These are phyloP conservation scores for Uropetala carovei DNA, from an alignment of 2,888 invertebrate species.

Conservation along the genomic window DNA sequence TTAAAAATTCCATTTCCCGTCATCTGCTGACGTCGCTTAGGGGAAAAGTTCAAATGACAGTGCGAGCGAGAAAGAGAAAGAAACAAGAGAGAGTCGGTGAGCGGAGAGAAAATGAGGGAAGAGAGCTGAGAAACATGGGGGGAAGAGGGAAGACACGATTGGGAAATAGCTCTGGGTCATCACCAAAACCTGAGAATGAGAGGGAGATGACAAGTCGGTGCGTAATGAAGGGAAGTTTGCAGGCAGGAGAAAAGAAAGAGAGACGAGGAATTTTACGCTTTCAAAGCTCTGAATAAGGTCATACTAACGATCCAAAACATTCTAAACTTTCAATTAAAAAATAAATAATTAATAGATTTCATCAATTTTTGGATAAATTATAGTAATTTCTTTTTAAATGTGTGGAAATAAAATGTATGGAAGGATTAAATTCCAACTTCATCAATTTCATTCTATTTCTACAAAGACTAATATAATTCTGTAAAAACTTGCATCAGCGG, in stretches of 20 bases:
- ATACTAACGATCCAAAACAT: too few species aligned
- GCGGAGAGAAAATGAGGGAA: not conserved
- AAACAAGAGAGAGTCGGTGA: not conserved
- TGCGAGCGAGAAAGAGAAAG: not conserved
- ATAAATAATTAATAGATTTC: too few species aligned
- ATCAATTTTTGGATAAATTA: too few species aligned
- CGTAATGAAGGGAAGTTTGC: not conserved
- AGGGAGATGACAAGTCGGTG: not conserved
- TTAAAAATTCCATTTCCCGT: not conserved
- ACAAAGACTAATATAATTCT: too few species aligned
- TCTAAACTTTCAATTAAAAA: too few species aligned
- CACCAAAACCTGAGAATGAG: not conserved
- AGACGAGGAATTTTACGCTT: too few species aligned
- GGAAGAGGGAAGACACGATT: not conserved
- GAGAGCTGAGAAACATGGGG: not conserved
- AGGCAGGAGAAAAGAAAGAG: not conserved
- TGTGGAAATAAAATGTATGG: too few species aligned
- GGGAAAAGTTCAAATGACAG: conserved; percentile 12
- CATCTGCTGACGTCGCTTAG: not conserved
- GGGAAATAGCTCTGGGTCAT: conserved; percentile 37
- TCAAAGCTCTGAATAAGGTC: too few species aligned
- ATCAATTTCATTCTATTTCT: too few species aligned
- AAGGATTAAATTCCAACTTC: too few species aligned
- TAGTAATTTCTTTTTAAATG: too few species aligned
- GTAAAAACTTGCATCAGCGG: too few species aligned